Base-by-base conservation (phyloP, 2,888 invertebrate species). In the Heliconius aoede region DNA sequence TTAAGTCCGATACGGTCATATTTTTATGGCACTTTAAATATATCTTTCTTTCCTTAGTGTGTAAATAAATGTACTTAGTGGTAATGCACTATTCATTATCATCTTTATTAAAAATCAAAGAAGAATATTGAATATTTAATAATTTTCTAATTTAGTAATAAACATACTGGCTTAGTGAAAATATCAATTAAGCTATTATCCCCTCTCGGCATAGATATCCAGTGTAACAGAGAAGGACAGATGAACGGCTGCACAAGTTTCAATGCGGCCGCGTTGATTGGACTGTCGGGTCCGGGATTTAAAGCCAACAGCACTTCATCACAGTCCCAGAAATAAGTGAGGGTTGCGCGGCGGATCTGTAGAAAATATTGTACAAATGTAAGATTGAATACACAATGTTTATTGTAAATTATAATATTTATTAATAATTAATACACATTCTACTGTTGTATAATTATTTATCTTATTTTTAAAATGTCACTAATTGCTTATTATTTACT, bases 311-410 rank as follows among this genome's bases (percentile, higher is more conserved):
- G 80, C 0, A 95, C 83, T 0, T 89, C 90, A 0, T 92, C 90
- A 74, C 95, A 95, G 79, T 95, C 94, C 94, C 94, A 95, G 84
- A 94, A 94, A 60, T 89, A 85, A 0, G 89, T 88, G 1, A 82
- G 82, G 0, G 90, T 82, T 0, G 94, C 93, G 24, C 91, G 88
- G 28, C 91, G 91, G 18, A 94, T 83, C 94, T 94, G 26, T 32
- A 4, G 3, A 72, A n/a, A 58, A 24, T 64, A 8, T 9, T 55
- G 2, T 46, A 21, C n/a, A n/a, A n/a, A n/a, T n/a, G n/a, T n/a
- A n/a, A n/a, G n/a, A n/a, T n/a, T n/a, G n/a, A n/a, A n/a, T n/a
- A n/a, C n/a, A n/a, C n/a, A n/a, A n/a, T n/a, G n/a, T n/a, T n/a
- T n/a, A n/a, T n/a, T n/a, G n/a, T n/a, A n/a, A n/a, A n/a, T n/a